Evolutionary conservation across 2,888 invertebrate species (phyloP), one percentile per base, ranked within the genome.

Genomic region (Ariolimax columbianus): DNA sequence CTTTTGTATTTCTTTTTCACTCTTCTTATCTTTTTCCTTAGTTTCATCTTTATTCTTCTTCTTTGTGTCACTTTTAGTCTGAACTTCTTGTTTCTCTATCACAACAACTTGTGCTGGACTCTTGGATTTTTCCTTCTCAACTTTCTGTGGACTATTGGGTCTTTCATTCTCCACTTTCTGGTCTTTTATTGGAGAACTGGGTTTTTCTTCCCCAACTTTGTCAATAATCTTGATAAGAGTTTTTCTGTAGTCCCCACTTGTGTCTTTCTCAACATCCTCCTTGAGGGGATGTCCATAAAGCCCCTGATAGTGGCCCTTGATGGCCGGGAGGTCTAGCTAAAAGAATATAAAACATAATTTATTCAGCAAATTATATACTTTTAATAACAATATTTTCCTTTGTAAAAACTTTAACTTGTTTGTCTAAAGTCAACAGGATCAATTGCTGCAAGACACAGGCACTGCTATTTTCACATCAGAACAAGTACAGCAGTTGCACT

Each of bases 271-370:
- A 26, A 94, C 91, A 19, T 89, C 91, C 30, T 93, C 92, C n/a
- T 89, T 89, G 73, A 95, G 88, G 68, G 91, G 91, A 63, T 91
- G 91, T 36, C 92, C 93, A 86, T 93, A 93, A 75, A 91, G 90
- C 83, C 91, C 91, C 83, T 92, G 89, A 88, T 93, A 94, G 79
- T 89, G 89, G 14, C 91, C 92, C 84, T 94, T 93, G 83, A 95
- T 94, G 82, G 93, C 93, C 47, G 90, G 90, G 26, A 95, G 90
- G 89, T 95, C 94, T 83, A 94, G 90, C 94, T 95, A 90, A 47
- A 40, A 78, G 11, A 82, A 43, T 38, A n/a, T 30, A n/a, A 17
- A 26, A 47, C 38, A 75, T 82, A 72, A 77, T 80, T 68, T 88
- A 87, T 77, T 90, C 90, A 66, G 90, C 90, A 43, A 91, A 84